A percentile compares a stretch with the other conserved stretches of the same genome.
These are phyloP conservation scores for Synanthedon formicaeformis DNA, from an alignment of 2,888 invertebrate species.

Conservation along the genomic window DNA sequence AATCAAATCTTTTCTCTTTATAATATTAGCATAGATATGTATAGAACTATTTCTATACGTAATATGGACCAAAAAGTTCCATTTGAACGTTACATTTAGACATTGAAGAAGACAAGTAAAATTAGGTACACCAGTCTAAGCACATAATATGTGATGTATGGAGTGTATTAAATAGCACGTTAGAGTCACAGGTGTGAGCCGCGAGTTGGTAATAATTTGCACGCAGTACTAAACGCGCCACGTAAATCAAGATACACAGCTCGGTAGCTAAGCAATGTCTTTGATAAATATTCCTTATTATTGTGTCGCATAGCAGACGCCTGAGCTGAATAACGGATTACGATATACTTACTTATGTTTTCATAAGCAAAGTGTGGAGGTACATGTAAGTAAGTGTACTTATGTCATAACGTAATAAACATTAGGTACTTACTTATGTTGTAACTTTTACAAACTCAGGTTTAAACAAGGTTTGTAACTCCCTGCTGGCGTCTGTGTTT, in stretches of 20 bases:
- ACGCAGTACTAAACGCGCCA: constrained; percentile 19
- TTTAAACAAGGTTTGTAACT: too few species aligned
- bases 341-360: constrained; percentile 12
- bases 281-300: constrained; percentile 56
- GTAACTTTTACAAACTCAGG: too few species aligned
- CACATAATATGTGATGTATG: background rate
- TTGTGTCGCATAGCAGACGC: constrained; percentile 27
- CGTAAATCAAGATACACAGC: constrained; percentile 44
- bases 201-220: constrained; percentile 44
- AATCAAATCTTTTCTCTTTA: too few species aligned
- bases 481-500: too few species aligned
- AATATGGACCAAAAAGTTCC: too few species aligned
- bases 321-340: constrained; percentile 24
- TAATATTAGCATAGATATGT: too few species aligned
- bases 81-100: too few species aligned
- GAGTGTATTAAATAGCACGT: constrained; percentile 6
- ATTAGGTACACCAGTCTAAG: too few species aligned
- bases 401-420: background rate
- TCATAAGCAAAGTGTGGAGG: constrained; percentile 7
- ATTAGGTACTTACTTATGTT: too few species aligned
- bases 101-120: too few species aligned
- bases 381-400: background rate
- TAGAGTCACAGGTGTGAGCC: constrained; percentile 37
- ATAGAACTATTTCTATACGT: too few species aligned
- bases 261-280: constrained; percentile 32